These are phyloP conservation scores for Nomada lathburiana DNA, from an alignment of 2,888 invertebrate species.

Conservation along the genomic window DNA sequence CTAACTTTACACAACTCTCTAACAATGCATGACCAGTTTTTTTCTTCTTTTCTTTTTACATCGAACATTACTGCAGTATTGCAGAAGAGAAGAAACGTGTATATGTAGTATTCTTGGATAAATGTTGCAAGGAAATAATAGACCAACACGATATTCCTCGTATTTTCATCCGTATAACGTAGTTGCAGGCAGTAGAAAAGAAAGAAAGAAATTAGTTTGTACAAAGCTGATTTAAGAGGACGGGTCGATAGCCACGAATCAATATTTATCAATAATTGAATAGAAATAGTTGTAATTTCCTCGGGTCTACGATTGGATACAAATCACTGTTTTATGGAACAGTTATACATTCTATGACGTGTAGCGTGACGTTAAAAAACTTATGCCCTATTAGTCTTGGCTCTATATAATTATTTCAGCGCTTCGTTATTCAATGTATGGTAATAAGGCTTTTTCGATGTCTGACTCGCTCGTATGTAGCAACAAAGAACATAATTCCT, in stretches of 20 bases:
- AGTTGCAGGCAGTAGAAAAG: constrained; percentile 22
- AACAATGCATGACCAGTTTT: constrained; percentile 38
- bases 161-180: constrained; percentile 5
- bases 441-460: constrained; percentile 82
- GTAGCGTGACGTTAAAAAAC: constrained; percentile 61
- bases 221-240: constrained; percentile 49
- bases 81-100: constrained; percentile 25
- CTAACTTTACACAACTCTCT: constrained; percentile 50
- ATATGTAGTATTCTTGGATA: constrained; percentile 13
- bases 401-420: constrained; percentile 59
- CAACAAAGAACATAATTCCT: constrained; percentile 49
- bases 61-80: constrained; percentile 13
- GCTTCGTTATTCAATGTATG: constrained; percentile 63
- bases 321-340: constrained; percentile 35
- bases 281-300: constrained; percentile 27
- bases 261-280: constrained; percentile 23
- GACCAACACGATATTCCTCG: constrained; percentile 5
- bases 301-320: constrained; percentile 39
- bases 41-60: constrained; percentile 24
- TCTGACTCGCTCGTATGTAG: constrained; percentile 68
- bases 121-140: constrained; percentile 31
- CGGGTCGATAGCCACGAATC: constrained; percentile 50
- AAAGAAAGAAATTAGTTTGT: constrained; percentile 26
- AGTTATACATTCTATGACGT: constrained; percentile 29
- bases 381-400: constrained; percentile 62